Evolutionary conservation across 1,140 invertebrate genomes (phyloP).

Genomic region (Cotesia typhae): DNA sequence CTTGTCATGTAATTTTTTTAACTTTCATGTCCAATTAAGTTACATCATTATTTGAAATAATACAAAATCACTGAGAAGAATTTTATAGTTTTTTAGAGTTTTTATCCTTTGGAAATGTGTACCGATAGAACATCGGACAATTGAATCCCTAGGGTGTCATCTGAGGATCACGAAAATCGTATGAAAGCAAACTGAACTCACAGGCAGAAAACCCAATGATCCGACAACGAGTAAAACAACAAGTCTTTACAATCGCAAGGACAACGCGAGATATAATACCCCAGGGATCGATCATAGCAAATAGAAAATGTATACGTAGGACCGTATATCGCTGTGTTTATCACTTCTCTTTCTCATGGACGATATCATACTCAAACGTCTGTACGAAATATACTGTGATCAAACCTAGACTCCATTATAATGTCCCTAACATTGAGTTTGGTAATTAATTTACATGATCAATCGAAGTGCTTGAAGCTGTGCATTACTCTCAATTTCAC

Average conservation of each 20-base stretch:
- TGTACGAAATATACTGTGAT: too few species aligned
- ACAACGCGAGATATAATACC: conserved; percentile 27
- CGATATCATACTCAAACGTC: background rate
- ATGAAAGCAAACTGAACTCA: background rate
- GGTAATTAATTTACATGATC: too few species aligned
- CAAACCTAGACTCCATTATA: too few species aligned
- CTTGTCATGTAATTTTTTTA: background rate
- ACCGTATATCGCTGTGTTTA: background rate
- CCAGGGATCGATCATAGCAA: conserved; percentile 30
- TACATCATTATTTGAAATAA: background rate
- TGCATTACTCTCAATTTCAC: too few species aligned
- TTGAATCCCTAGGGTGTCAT: conserved; percentile 17
- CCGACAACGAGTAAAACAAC: background rate
- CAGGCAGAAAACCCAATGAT: conserved; percentile 13
- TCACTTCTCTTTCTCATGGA: background rate
- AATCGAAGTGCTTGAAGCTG: too few species aligned
- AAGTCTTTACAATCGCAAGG: background rate
- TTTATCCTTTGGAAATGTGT: background rate
- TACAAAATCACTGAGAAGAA: background rate
- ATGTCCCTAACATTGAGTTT: too few species aligned
- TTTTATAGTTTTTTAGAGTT: background rate
- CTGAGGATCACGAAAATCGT: background rate
- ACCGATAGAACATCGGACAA: background rate
- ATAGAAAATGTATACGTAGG: conserved; percentile 27
- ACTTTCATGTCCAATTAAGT: background rate